Evolutionary conservation across 2,113 vertebrate species (phyloP).

Genomic region (Colinus virginianus): DNA sequence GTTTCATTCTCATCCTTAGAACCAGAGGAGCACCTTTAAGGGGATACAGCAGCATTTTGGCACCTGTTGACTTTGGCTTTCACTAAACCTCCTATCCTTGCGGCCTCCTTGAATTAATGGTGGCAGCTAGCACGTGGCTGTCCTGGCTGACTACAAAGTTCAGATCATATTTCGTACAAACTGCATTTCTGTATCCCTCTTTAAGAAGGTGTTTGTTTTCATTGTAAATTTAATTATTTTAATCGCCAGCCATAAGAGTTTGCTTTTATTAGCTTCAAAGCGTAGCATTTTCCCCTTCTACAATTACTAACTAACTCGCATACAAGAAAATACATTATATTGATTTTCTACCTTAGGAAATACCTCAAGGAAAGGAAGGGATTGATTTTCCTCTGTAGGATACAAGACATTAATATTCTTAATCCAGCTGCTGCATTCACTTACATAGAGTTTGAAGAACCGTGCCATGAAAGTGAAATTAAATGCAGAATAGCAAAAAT

Average conservation of each 20-base stretch:
- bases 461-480: slow-evolving; percentile 53
- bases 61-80: slow-evolving; percentile 11
- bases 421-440: slow-evolving; percentile 46
- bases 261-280: slow-evolving; percentile 13
- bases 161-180: background rate
- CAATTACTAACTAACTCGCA: background rate
- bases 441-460: slow-evolving; percentile 48
- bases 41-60: slow-evolving; percentile 18
- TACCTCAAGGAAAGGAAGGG: slow-evolving; percentile 41
- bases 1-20: slow-evolving; percentile 3
- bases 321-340: slow-evolving; percentile 43
- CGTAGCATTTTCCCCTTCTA: background rate
- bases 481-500: slow-evolving; percentile 30
- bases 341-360: slow-evolving; percentile 55
- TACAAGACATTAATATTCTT: slow-evolving; percentile 53
- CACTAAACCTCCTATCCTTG: slow-evolving; percentile 25
- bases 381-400: slow-evolving; percentile 51
- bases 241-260: slow-evolving; percentile 33
- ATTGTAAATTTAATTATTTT: slow-evolving; percentile 44
- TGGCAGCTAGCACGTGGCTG: background rate
- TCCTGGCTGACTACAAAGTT: background rate
- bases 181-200: background rate
- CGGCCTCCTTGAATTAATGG: slow-evolving; percentile 7
- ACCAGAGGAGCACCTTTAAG: background rate
- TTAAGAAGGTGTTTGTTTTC: slow-evolving; percentile 9